These are phyloP conservation scores for Euura lappo DNA, from an alignment of 1,140 invertebrate species.

Conservation along the genomic window DNA sequence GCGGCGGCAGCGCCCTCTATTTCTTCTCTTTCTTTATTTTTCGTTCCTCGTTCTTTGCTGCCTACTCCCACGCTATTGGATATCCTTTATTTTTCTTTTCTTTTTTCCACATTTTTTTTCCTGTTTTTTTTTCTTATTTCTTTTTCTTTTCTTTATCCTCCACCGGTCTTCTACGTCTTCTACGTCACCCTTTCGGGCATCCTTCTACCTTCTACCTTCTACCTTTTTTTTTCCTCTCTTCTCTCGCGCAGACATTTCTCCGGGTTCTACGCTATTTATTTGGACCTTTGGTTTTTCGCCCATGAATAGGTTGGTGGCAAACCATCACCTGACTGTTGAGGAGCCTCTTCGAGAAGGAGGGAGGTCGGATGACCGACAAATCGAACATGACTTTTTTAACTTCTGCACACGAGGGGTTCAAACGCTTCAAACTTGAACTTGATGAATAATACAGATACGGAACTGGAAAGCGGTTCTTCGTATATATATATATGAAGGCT, in stretches of 20 bases:
- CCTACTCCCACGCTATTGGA: slow-evolving; percentile 7
- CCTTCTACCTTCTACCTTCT: slow-evolving; percentile 24
- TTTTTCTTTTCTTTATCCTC: slow-evolving; percentile 5
- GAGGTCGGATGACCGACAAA: background rate
- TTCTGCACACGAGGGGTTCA: no score
- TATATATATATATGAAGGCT: no score
- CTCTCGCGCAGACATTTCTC: background rate
- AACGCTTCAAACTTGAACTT: no score
- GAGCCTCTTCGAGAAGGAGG: background rate
- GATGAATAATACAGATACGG: no score
- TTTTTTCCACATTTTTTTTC: slow-evolving; percentile 28
- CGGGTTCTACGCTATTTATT: no score
- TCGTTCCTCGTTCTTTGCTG: slow-evolving; percentile 19
- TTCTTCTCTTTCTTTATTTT: slow-evolving; percentile 8
- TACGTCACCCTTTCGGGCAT: slow-evolving; percentile 28
- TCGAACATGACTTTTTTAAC: no score
- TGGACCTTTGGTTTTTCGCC: slow-evolving; percentile 20
- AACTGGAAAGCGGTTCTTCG: no score
- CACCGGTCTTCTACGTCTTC: slow-evolving; percentile 23
- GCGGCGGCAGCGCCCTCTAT: background rate
- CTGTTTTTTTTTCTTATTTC: slow-evolving; percentile 22
- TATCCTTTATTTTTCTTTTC: slow-evolving; percentile 24
- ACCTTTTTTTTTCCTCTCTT: slow-evolving; percentile 24
- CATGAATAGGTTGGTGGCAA: slow-evolving; percentile 34
- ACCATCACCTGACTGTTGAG: background rate